Conservation (phyloP, 2,888 invertebrate species). For the Xylota sylvarum region DNA sequence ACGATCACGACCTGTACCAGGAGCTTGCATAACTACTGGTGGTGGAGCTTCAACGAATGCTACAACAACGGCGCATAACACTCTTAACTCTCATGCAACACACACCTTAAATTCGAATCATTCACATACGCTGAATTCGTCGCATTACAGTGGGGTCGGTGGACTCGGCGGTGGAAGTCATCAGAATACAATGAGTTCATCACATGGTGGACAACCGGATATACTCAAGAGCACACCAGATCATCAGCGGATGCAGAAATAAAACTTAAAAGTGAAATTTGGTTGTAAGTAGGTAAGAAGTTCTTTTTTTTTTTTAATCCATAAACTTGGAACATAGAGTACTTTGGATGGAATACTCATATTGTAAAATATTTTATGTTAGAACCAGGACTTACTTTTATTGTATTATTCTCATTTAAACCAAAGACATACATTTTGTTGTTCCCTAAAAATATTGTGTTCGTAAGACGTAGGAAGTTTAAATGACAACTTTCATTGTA, state of each 20-base stretch:
- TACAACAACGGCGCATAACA: constrained; percentile 86
- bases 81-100: constrained; percentile 87
- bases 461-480: neutral
- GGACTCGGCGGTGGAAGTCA: constrained; percentile 81
- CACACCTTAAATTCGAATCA: constrained; percentile 85
- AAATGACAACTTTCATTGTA: too few relatives aligned
- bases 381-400: neutral
- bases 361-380: constrained; percentile 24
- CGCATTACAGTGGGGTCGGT: constrained; percentile 81
- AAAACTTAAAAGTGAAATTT: constrained; percentile 38
- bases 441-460: neutral
- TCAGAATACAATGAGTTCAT: constrained; percentile 84
- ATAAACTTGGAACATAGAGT: neutral
- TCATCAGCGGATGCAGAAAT: constrained; percentile 87
- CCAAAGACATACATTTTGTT: constrained; percentile 10
- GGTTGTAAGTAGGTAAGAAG: constrained; percentile 21
- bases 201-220: constrained; percentile 89
- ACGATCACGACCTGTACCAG: constrained; percentile 81
- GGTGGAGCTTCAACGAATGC: constrained; percentile 84
- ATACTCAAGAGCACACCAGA: constrained; percentile 95
- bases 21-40: constrained; percentile 70
- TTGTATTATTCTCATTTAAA: constrained; percentile 6
- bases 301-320: neutral
- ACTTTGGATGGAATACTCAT: neutral
- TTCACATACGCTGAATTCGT: constrained; percentile 84